Evolutionary conservation across 2,888 invertebrate species (phyloP).

Genomic region (Spodoptera exigua): DNA sequence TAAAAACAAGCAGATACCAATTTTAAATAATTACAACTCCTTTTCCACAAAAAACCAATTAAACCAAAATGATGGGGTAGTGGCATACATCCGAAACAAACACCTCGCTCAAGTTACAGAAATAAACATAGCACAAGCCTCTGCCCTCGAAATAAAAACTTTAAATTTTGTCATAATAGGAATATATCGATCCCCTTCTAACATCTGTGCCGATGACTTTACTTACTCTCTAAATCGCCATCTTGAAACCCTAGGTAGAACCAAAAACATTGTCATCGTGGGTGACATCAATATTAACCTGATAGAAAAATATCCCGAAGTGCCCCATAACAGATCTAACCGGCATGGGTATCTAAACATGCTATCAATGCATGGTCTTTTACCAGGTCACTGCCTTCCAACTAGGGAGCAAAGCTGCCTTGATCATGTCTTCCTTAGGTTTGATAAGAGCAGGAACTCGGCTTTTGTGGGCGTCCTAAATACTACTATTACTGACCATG

Average conservation of each 20-base stretch:
- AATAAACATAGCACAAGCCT: constrained; percentile 12
- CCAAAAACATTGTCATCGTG: constrained; percentile 3
- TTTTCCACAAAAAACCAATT: constrained; percentile 26
- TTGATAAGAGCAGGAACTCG: not conserved
- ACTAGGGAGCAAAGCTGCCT: not conserved
- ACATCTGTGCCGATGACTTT: constrained; percentile 1
- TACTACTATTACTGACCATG: constrained; percentile 1
- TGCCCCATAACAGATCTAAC: too few relatives aligned
- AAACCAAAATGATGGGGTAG: constrained; percentile 39
- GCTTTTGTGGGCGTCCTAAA: not conserved
- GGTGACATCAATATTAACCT: constrained; percentile 17
- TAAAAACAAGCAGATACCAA: constrained; percentile 21
- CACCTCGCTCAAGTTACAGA: constrained; percentile 9
- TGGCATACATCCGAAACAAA: constrained; percentile 23
- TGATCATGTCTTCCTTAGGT: too few relatives aligned
- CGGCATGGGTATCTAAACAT: too few relatives aligned
- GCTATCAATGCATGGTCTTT: too few relatives aligned
- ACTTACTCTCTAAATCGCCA: constrained; percentile 4
- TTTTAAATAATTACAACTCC: constrained; percentile 16
- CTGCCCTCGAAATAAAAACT: not conserved
- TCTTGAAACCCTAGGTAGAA: constrained; percentile 2
- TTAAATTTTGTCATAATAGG: constrained; percentile 1
- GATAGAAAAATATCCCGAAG: too few relatives aligned
- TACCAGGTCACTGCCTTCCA: not conserved
- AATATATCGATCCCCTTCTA: constrained; percentile 4